Conservation (phyloP, 2,888 invertebrate species). For the Campoplex capitator region DNA sequence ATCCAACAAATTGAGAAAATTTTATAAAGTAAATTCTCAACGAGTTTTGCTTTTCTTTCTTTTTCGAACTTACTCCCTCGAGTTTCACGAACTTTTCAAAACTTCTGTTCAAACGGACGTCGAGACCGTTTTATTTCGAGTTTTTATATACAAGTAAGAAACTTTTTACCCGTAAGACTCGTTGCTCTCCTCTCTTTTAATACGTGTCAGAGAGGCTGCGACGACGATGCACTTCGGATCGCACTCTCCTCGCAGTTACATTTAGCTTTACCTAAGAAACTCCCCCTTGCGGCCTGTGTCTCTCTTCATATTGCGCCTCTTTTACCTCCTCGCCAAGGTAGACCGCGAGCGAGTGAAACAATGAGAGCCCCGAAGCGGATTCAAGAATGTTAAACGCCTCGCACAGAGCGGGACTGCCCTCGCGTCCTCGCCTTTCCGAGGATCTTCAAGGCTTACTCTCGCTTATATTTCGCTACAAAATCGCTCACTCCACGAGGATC, state of each 20-base stretch:
- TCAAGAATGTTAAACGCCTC: slow-evolving; percentile 70
- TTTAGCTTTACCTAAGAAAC: background rate
- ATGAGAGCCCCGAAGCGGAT: slow-evolving; percentile 70
- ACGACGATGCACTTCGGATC: slow-evolving; percentile 51
- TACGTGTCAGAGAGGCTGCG: slow-evolving; percentile 3
- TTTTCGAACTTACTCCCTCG: background rate
- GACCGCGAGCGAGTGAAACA: slow-evolving; percentile 63
- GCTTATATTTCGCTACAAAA: slow-evolving; percentile 58
- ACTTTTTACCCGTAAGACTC: slow-evolving; percentile 13
- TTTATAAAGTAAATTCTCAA: background rate
- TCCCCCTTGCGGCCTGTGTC: slow-evolving; percentile 20
- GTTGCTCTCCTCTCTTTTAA: background rate
- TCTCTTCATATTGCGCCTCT: slow-evolving; percentile 44
- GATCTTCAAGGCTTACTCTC: slow-evolving; percentile 71
- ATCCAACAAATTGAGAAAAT: background rate
- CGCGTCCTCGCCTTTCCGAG: slow-evolving; percentile 71
- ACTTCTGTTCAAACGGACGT: background rate
- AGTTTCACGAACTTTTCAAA: slow-evolving; percentile 40
- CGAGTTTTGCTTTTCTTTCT: slow-evolving; percentile 2
- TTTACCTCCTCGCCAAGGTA: slow-evolving; percentile 60
- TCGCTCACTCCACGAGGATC: slow-evolving; percentile 28
- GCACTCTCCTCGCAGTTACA: background rate
- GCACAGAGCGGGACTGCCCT: slow-evolving; percentile 59
- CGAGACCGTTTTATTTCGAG: background rate
- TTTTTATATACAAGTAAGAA: background rate